A percentile compares a stretch with the other conserved stretches of the same genome.
These are phyloP conservation scores for Stegodyphus dumicola DNA, from an alignment of 1,140 invertebrate species.

Conservation along the genomic window DNA sequence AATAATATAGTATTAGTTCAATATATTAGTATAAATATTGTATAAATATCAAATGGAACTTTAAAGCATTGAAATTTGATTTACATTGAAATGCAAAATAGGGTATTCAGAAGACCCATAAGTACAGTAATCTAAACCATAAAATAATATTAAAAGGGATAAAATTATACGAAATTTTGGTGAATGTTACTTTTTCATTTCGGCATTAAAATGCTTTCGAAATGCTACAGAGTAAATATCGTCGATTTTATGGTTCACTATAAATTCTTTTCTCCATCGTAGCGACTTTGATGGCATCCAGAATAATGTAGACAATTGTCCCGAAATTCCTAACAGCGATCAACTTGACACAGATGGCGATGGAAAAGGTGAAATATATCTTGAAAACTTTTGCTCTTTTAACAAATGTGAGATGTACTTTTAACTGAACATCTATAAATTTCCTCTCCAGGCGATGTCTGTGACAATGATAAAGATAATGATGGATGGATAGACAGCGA, in stretches of 20 bases:
- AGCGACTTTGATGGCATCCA: slow-evolving; percentile 73
- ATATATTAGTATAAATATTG: too few relatives aligned
- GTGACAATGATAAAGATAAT: slow-evolving; percentile 85
- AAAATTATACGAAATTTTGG: neutral
- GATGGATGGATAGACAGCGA: slow-evolving; percentile 78
- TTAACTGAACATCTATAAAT: neutral
- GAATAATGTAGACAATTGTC: slow-evolving; percentile 78
- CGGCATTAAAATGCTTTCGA: neutral
- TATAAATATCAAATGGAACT: too few relatives aligned
- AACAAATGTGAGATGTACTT: neutral
- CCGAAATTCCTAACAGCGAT: slow-evolving; percentile 79
- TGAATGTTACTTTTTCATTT: neutral
- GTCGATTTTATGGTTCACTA: too few relatives aligned
- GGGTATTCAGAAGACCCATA: too few relatives aligned
- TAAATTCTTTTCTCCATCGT: neutral
- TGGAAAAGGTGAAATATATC: slow-evolving; percentile 68
- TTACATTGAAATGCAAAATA: too few relatives aligned
- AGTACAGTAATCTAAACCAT: too few relatives aligned
- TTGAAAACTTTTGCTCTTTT: neutral
- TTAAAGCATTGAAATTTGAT: too few relatives aligned
- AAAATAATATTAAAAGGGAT: too few relatives aligned
- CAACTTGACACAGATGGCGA: slow-evolving; percentile 81
- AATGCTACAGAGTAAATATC: too few relatives aligned
- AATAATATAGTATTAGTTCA: too few relatives aligned
- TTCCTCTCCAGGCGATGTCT: slow-evolving; percentile 75